Percentiles rank a stretch among this genome's conserved stretches.
These are phyloP conservation scores for Hirtodrosophila alboralis DNA, from an alignment of 2,888 invertebrate species.

Conservation along the genomic window DNA sequence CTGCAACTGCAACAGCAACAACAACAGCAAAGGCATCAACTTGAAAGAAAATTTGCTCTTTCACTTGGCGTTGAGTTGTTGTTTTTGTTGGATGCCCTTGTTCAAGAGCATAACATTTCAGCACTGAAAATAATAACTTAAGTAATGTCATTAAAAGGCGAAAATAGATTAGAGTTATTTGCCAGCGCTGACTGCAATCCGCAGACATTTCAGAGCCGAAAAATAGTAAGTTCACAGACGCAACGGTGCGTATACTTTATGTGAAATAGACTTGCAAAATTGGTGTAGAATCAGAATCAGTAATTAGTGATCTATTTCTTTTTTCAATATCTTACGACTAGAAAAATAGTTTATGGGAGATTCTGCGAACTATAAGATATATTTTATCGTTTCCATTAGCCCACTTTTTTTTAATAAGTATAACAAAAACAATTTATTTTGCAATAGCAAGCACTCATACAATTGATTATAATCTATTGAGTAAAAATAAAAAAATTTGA, in stretches of 20 bases:
- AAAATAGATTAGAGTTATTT: conserved; percentile 71
- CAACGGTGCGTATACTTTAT: conserved; percentile 15
- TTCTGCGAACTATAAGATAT: no score
- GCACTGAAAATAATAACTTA: conserved; percentile 76
- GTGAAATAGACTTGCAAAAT: conserved; percentile 1
- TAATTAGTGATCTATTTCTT: neutral
- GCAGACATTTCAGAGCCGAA: conserved; percentile 14
- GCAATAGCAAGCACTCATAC: no score
- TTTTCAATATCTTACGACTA: neutral
- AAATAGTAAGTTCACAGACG: conserved; percentile 2
- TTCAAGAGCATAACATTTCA: conserved; percentile 62
- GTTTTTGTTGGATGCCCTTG: conserved; percentile 56
- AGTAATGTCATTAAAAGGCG: conserved; percentile 75
- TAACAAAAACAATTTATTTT: no score
- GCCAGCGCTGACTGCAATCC: conserved; percentile 28
- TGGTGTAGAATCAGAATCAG: neutral
- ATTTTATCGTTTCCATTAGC: no score
- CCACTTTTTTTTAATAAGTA: no score
- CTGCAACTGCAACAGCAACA: conserved; percentile 46
- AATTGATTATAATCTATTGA: no score
- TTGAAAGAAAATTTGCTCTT: conserved; percentile 53
- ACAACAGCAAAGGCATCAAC: conserved; percentile 40
- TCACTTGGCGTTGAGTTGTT: conserved; percentile 40
- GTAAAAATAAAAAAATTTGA: no score
- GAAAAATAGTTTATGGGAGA: no score